Evolutionary conservation across 2,888 invertebrate species (phyloP), one percentile per base, ranked within the genome.

Genomic region (Sthenelais limicola): DNA sequence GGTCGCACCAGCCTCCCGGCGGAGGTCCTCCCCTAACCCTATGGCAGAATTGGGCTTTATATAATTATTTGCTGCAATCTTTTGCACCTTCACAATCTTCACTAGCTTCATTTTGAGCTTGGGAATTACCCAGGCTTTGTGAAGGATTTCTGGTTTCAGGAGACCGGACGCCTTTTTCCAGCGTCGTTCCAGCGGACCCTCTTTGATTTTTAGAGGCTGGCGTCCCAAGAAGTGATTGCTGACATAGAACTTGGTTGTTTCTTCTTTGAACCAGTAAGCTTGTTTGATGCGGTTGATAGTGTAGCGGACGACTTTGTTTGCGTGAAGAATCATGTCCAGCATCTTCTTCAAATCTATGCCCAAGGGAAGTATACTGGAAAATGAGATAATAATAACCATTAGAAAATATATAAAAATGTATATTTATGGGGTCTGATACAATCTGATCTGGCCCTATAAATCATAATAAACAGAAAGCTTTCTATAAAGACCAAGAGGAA

Each of bases 151-250:
- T 4, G 4, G 4, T 7, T 24, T 18, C 24, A 24, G n/a, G 21
- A 62, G 62, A 24, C 18, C 24, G 21, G 24, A 5, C 4, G 62
- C 12, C 38, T 24, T 21, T 26, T 62, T 62, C 62, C 62, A 62
- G 62, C 62, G 62, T 12, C 24, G 21, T 43, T 62, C 62, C 21
- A 62, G 62, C 2, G 2, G 24, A 7, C 62, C 62, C 38, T 62
- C 62, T 5, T n/a, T 12, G 3, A 62, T 12, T 35, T 62, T 62
- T 35, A 5, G 24, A 9, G 62, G 62, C 3, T 62, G 62, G 12
- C 62, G 62, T 12, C 15, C 38, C n/a, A 35, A 21, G 62, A 24
- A 62, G 62, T n/a, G 43, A 43, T 38, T 62, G 26, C 62, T 62
- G 62, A 38, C 62, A 43, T 62, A 62, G 62, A 62, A 62, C 38